A percentile compares a stretch with the other conserved stretches of the same genome.
phyloP scores from a whole-genome alignment of 1,140 invertebrate species.

The Mercenaria mercenaria region DNA sequence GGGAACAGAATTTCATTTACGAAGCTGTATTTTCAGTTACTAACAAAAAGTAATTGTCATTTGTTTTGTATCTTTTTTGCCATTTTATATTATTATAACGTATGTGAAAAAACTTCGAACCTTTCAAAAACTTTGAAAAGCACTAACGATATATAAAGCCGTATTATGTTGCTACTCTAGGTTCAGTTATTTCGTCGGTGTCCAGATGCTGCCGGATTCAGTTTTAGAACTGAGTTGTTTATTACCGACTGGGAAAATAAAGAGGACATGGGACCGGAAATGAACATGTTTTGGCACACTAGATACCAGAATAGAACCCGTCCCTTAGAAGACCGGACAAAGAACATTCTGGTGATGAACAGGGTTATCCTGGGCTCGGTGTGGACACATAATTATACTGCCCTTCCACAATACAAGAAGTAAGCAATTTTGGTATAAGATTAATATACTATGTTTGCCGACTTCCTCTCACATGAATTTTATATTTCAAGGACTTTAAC shows the following conservation, averaged over 20 bases:
- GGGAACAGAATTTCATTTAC: too few relatives aligned
- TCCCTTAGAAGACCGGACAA: conserved; percentile 39
- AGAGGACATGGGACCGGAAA: neutral
- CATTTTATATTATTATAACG: too few relatives aligned
- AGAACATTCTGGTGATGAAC: conserved; percentile 29
- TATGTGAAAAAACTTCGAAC: too few relatives aligned
- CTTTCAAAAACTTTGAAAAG: too few relatives aligned
- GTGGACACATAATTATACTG: conserved; percentile 40
- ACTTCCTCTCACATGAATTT: neutral
- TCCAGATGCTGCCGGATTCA: conserved; percentile 31
- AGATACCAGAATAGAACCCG: conserved; percentile 38
- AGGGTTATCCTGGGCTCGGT: conserved; percentile 35
- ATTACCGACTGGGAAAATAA: conserved; percentile 48
- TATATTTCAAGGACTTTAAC: neutral
- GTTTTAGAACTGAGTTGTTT: conserved; percentile 35
- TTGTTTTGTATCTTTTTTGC: too few relatives aligned
- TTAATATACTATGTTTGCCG: neutral
- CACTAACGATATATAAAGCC: too few relatives aligned
- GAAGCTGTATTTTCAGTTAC: too few relatives aligned
- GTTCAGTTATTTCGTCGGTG: neutral
- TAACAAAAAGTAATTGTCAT: too few relatives aligned
- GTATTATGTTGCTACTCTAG: too few relatives aligned
- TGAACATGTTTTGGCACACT: conserved; percentile 29
- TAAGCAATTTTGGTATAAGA: too few relatives aligned
- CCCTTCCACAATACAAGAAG: conserved; percentile 4